A percentile compares a stretch with the other conserved stretches of the same genome.
phyloP scores from a whole-genome alignment of 1,140 invertebrate genomes.

The Euura saliciscinereae region DNA sequence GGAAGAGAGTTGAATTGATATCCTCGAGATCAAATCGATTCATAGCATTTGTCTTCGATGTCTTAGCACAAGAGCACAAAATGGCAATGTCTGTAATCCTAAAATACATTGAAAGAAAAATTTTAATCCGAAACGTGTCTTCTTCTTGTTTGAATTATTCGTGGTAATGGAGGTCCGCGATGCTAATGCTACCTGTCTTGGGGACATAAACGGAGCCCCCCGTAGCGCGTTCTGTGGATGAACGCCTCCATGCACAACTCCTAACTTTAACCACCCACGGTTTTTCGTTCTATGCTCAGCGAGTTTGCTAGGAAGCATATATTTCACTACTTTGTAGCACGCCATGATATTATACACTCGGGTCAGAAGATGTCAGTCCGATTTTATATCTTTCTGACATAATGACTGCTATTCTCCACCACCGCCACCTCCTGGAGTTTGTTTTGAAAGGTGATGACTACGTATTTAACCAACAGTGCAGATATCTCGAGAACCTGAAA shows the following conservation, averaged over 20 bases:
- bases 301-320: background rate
- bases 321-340: background rate
- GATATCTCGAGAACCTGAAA: background rate
- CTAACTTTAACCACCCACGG: background rate
- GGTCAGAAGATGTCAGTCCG: too few species aligned
- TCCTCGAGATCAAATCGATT: too few species aligned
- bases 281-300: background rate
- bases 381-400: background rate
- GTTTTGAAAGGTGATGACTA: conserved; percentile 7
- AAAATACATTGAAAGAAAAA: too few species aligned
- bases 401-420: background rate
- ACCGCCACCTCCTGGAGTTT: background rate
- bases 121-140: too few species aligned
- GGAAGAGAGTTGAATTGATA: too few species aligned
- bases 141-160: too few species aligned
- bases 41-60: too few species aligned
- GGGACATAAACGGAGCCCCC: too few species aligned
- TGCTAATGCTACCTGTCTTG: too few species aligned
- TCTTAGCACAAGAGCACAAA: too few species aligned
- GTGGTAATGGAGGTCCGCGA: too few species aligned
- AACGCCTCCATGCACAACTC: background rate
- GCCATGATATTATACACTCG: background rate
- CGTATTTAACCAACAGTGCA: background rate
- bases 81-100: too few species aligned
- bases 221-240: background rate